Percentiles rank a stretch among this genome's conserved stretches.
phyloP scores from a whole-genome alignment of 1,140 invertebrate species.

The Latrodectus geometricus region DNA sequence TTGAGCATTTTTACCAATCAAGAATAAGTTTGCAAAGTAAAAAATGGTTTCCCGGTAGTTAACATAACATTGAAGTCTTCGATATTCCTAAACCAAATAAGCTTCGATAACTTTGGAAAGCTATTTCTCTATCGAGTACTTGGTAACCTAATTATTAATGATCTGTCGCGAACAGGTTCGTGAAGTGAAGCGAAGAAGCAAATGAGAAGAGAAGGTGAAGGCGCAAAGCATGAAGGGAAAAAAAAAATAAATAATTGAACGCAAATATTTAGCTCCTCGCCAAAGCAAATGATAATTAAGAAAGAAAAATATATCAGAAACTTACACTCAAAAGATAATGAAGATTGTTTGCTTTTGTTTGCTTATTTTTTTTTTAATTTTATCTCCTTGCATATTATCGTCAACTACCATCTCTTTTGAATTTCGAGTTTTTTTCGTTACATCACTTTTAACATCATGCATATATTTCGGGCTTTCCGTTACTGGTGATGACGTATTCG shows the following conservation, averaged over 20 bases:
- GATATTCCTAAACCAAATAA: not conserved
- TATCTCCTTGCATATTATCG: not conserved
- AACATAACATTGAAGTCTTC: no score
- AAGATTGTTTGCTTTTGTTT: slow-evolving; percentile 13
- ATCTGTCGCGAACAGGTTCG: slow-evolving; percentile 33
- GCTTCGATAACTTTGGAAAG: not conserved
- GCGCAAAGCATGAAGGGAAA: not conserved
- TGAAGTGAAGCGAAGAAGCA: not conserved
- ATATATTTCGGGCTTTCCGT: slow-evolving; percentile 13
- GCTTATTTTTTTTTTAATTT: not conserved
- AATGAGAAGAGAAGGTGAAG: slow-evolving; percentile 21
- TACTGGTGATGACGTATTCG: not conserved
- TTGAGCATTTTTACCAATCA: no score
- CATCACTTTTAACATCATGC: slow-evolving; percentile 6
- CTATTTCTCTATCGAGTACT: not conserved
- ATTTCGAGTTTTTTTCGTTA: slow-evolving; percentile 3
- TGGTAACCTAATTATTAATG: slow-evolving; percentile 19
- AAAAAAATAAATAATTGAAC: slow-evolving; percentile 41
- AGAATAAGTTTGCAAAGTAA: no score
- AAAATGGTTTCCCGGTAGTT: no score
- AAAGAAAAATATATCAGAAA: not conserved
- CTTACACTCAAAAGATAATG: slow-evolving; percentile 1
- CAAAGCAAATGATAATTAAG: slow-evolving; percentile 22
- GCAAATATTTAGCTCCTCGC: slow-evolving; percentile 31
- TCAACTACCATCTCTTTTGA: not conserved